A percentile compares a stretch with the other conserved stretches of the same genome.
Conservation (phyloP, 2,888 invertebrate genomes). For the Mystacides longicornis region DNA sequence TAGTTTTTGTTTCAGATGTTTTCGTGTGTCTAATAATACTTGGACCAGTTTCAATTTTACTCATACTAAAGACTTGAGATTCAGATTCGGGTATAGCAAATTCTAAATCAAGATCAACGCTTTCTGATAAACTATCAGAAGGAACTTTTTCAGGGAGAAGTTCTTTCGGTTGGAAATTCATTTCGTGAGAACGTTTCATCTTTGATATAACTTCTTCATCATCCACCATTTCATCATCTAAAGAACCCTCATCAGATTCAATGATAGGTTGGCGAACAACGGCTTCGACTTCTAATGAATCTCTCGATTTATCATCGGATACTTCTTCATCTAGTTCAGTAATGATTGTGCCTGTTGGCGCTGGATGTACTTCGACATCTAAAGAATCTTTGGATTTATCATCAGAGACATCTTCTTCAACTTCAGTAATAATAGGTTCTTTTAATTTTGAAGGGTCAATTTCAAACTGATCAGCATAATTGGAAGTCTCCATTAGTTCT, state of each 20-base stretch:
- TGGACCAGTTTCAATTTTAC: slow-evolving; percentile 25
- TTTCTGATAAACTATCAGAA: slow-evolving; percentile 39
- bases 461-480: slow-evolving; percentile 49
- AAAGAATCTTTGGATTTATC: slow-evolving; percentile 26
- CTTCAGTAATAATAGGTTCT: slow-evolving; percentile 23
- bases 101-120: slow-evolving; percentile 32
- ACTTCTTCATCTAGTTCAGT: slow-evolving; percentile 35
- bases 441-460: slow-evolving; percentile 32
- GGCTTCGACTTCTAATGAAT: slow-evolving; percentile 15
- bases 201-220: slow-evolving; percentile 53
- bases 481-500: slow-evolving; percentile 59
- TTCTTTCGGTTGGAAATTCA: slow-evolving; percentile 71
- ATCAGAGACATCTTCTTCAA: slow-evolving; percentile 35
- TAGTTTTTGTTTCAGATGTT: slow-evolving; percentile 16
- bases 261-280: slow-evolving; percentile 30
- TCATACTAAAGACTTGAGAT: slow-evolving; percentile 25
- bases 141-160: slow-evolving; percentile 46
- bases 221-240: slow-evolving; percentile 48
- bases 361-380: slow-evolving; percentile 11
- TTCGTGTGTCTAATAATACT: slow-evolving; percentile 22
- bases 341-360: slow-evolving; percentile 13
- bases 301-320: slow-evolving; percentile 27
- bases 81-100: slow-evolving; percentile 23
- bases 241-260: slow-evolving; percentile 49
- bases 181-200: slow-evolving; percentile 87